phyloP scores from a whole-genome alignment of 2,113 vertebrate species.

The Calidris pugnax region DNA sequence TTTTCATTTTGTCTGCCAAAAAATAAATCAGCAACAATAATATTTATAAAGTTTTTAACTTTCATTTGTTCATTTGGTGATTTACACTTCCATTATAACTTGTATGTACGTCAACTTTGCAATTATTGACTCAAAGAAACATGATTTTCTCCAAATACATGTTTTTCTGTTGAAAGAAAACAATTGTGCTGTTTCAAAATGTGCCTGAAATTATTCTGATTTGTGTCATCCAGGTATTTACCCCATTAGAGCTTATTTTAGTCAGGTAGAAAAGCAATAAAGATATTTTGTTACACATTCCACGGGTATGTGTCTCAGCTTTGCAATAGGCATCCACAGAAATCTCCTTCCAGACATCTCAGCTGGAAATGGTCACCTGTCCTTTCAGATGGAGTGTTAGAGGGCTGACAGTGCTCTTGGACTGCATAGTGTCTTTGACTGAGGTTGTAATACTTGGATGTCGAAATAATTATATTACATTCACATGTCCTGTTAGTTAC shows the following conservation, averaged over 20 bases:
- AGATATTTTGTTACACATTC: neutral
- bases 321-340: neutral
- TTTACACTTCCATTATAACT: neutral
- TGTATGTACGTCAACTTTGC: neutral
- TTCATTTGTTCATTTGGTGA: neutral
- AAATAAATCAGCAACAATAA: neutral
- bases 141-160: neutral
- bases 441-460: neutral
- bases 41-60: neutral
- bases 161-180: neutral
- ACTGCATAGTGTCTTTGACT: neutral
- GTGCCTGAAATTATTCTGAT: neutral
- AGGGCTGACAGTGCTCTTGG: neutral
- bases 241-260: neutral
- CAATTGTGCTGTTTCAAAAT: neutral
- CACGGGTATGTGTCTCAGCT: neutral
- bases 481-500: accelerated
- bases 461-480: neutral
- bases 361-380: neutral
- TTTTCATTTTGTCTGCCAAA: neutral
- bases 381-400: neutral
- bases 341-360: neutral
- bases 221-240: neutral
- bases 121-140: neutral
- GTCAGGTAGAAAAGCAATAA: neutral